Conservation (phyloP, 2,113 vertebrate genomes). For the Bambusicola thoracicus region DNA sequence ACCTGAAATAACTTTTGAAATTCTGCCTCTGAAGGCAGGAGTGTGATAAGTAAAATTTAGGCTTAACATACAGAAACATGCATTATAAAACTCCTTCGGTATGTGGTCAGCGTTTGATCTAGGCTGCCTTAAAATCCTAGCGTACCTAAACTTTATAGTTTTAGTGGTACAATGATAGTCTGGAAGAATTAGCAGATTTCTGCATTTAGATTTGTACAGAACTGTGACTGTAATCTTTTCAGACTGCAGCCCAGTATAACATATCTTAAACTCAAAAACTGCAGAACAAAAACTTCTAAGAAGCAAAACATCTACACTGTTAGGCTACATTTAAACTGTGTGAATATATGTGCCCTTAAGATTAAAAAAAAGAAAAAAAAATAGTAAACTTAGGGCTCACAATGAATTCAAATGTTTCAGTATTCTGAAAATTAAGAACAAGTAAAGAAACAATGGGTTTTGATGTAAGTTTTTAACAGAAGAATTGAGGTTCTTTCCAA, state of each 20-base stretch:
- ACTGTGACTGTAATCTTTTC: not conserved
- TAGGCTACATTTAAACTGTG: not conserved
- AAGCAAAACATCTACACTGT: not conserved
- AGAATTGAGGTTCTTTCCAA: not conserved
- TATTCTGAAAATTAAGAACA: not conserved
- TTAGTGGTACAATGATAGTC: not conserved
- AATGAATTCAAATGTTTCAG: not conserved
- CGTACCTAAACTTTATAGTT: not conserved
- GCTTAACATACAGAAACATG: not conserved
- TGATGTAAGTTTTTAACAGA: not conserved
- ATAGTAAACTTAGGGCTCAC: not conserved
- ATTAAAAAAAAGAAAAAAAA: not conserved
- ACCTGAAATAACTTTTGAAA: not conserved
- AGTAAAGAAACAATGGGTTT: not conserved
- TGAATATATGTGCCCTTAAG: not conserved
- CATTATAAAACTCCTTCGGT: not conserved
- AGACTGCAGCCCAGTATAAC: fast-evolving
- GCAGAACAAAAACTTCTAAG: not conserved
- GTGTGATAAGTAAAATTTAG: not conserved
- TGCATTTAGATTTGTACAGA: not conserved
- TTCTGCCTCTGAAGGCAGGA: not conserved
- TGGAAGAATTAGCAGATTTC: not conserved
- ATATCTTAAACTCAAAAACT: not conserved
- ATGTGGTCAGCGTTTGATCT: fast-evolving
- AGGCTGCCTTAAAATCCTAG: not conserved